Evolutionary conservation across 2,888 invertebrate species (phyloP).

Genomic region (Seira ritae): DNA sequence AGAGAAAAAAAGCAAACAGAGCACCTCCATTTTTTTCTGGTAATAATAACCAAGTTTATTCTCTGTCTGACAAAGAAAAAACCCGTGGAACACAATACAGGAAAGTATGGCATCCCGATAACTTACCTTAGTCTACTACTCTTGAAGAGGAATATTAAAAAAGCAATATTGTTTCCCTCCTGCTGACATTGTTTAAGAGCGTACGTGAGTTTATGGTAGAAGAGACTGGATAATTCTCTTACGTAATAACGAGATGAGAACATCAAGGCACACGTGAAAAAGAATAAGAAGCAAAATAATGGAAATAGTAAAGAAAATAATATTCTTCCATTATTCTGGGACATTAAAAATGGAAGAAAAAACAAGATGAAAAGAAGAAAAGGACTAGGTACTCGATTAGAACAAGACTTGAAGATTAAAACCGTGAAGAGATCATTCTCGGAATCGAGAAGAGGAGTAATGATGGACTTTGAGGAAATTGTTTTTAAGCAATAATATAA

Average conservation of each 20-base stretch:
- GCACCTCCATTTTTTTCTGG: constrained; percentile 20
- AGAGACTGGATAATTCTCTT: no score
- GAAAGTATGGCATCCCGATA: not conserved
- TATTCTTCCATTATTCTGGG: not conserved
- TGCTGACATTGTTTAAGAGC: constrained; percentile 6
- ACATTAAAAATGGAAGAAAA: not conserved
- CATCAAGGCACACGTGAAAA: no score
- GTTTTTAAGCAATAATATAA: no score
- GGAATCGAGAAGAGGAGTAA: constrained; percentile 20
- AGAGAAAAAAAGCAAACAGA: not conserved
- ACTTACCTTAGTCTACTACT: not conserved
- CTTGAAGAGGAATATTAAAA: not conserved
- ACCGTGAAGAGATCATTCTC: constrained; percentile 41
- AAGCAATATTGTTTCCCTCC: constrained; percentile 20
- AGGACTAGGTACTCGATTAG: constrained; percentile 9
- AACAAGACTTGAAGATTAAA: constrained; percentile 30
- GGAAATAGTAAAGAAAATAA: not conserved
- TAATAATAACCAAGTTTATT: constrained; percentile 37
- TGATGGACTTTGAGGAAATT: constrained; percentile 9
- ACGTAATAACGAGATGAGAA: no score
- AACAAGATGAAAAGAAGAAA: not conserved
- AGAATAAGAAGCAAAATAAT: no score
- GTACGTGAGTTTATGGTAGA: no score
- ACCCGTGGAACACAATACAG: not conserved
- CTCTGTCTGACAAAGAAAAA: constrained; percentile 17